These are phyloP conservation scores for Amblyjoppa fuscipennis DNA, from an alignment of 2,888 invertebrate species.

Conservation along the genomic window DNA sequence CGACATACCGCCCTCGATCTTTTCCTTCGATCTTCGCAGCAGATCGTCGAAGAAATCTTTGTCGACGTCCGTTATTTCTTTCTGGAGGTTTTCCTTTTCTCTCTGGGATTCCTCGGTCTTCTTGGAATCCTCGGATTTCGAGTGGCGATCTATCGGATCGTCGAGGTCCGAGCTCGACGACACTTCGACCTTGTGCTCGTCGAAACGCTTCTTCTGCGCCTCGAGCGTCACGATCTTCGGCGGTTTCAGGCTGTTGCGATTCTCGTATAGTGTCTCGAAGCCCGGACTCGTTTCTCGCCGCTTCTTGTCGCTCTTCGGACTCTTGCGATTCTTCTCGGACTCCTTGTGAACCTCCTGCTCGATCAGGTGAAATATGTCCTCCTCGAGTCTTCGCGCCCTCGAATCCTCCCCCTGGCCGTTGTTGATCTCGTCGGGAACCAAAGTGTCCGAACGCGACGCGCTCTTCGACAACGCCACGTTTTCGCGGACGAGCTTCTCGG, in stretches of 20 bases:
- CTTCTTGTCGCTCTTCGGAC: conserved; percentile 76
- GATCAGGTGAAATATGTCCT: conserved; percentile 81
- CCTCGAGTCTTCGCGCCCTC: conserved; percentile 78
- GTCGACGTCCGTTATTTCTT: conserved; percentile 83
- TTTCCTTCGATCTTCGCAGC: conserved; percentile 78
- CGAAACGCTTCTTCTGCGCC: conserved; percentile 79
- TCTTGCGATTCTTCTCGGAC: conserved; percentile 78
- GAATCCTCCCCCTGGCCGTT: conserved; percentile 63
- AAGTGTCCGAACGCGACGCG: conserved; percentile 77
- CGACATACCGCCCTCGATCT: conserved; percentile 79
- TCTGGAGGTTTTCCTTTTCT: conserved; percentile 80
- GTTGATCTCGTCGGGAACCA: conserved; percentile 76
- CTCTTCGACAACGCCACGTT: conserved; percentile 80
- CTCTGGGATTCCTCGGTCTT: conserved; percentile 72
- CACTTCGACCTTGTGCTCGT: conserved; percentile 81
- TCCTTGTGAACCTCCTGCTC: conserved; percentile 81
- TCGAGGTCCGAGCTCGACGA: conserved; percentile 82
- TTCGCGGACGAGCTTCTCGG: conserved; percentile 80
- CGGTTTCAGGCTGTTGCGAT: conserved; percentile 73
- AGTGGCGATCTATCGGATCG: conserved; percentile 82
- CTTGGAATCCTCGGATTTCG: conserved; percentile 78
- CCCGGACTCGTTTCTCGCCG: conserved; percentile 74
- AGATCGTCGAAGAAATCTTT: conserved; percentile 82
- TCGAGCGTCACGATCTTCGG: conserved; percentile 75
- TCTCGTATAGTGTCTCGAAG: conserved; percentile 77